Evolutionary conservation across 1,140 invertebrate genomes (phyloP), one percentile per base, ranked within the genome.

Genomic region (Diploscapter pachys): DNA sequence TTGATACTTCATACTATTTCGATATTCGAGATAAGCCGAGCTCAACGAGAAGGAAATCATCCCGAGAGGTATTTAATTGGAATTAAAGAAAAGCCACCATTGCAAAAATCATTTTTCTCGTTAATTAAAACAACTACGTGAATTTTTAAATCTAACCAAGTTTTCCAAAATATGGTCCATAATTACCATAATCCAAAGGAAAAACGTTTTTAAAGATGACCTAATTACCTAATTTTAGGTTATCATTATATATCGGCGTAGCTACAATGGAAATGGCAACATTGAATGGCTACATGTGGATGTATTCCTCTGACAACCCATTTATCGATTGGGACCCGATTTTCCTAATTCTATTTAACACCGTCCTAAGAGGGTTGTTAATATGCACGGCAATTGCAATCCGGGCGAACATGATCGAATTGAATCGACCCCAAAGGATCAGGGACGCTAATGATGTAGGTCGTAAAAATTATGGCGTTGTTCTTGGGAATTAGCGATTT

Each of bases 261-360:
- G 70, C 77, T 48, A 78, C 77, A 3, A 61, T 78, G 56, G 75
- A 78, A 48, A 77, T 57, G 4, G 77, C 75, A 50, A 72, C 77
- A 57, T 11, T 78, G 3, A 78, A 78, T 62, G 77, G 59, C 5
- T 78, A 78, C 63, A 71, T 78, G 68, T 72, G 64, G 56, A 78
- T 78, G 77, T 71, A 50, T 48, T 63, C 70, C 55, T 59, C 53
- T 9, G 73, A 79, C 59, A 69, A 75, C 51, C 5, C 3, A 5
- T 72, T 63, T 48, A 76, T 75, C 0, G 75, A 76, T 64, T 31
- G 5, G 54, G 51, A 63, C 8, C 69, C 70, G 5, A 5, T 76
- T 3, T 11, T 71, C 2, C 6, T 62, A 3, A 67, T 72, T 52
- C 8, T 66, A 3, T 6, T 54, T 31, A 66, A 11, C 13, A 71